These are phyloP conservation scores for Lordiphosa collinella DNA, from an alignment of 1,140 invertebrate species.

Conservation along the genomic window DNA sequence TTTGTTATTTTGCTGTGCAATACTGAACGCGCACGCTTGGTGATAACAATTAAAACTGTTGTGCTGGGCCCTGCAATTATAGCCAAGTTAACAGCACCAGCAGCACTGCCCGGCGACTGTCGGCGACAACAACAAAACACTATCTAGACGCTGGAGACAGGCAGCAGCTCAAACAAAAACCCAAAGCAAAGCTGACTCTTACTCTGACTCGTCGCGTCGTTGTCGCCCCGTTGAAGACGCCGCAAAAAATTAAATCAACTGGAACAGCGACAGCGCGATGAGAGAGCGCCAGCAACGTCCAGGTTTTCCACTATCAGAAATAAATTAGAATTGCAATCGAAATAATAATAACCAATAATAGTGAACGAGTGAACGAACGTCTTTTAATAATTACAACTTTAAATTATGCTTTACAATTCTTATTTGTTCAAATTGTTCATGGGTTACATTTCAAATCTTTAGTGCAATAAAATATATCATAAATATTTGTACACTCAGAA, in stretches of 20 bases:
- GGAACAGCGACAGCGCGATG: constrained; percentile 31
- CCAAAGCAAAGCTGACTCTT: constrained; percentile 32
- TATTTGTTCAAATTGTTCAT: too few relatives aligned
- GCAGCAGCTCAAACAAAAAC: constrained; percentile 34
- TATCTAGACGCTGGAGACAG: constrained; percentile 17
- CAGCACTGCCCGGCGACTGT: constrained; percentile 5
- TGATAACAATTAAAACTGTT: constrained; percentile 69
- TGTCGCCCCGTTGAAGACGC: constrained; percentile 35
- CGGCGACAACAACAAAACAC: constrained; percentile 22
- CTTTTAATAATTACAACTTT: too few relatives aligned
- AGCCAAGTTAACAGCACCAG: constrained; percentile 60
- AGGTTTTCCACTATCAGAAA: constrained; percentile 1
- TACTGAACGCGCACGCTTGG: constrained; percentile 64
- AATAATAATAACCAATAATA: too few relatives aligned
- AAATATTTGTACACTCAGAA: too few relatives aligned
- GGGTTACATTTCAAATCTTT: too few relatives aligned
- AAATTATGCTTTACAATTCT: too few relatives aligned
- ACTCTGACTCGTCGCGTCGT: constrained; percentile 24
- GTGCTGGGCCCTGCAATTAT: constrained; percentile 55
- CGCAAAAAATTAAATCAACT: constrained; percentile 58
- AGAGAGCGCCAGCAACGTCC: background rate
- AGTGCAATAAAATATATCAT: too few relatives aligned
- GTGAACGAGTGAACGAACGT: too few relatives aligned
- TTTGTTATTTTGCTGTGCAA: constrained; percentile 17
- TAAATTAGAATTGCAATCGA: constrained; percentile 12